Evolutionary conservation across 2,797 vertebrate species (phyloP), one percentile per base, ranked within the genome.

Genomic region (Enteromius trimaculatus): DNA sequence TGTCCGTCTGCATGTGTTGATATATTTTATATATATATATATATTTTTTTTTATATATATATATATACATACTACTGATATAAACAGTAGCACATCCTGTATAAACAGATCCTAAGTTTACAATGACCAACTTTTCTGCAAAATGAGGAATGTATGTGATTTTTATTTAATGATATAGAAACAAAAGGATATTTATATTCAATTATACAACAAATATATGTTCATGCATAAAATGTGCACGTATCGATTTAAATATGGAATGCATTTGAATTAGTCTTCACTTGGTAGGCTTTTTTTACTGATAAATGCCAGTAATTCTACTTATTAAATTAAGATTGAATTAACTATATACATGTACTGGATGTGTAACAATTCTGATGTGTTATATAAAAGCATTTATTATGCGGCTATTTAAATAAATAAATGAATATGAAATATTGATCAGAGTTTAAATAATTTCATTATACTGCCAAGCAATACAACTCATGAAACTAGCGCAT

Each of bases 361-460:
- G n/a, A 19, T 34, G 4, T 72, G n/a, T 26, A 1, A 17, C 7
- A 31, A 58, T 60, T 60, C 1, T 39, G 4, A 58, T 39, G 34
- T 23, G 13, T 58, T 58, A 58, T 26, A 26, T 29, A 42, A 77
- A 77, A 6, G n/a, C 37, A 42, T 34, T 65, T 34, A 34, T 42
- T n/a, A 68, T 11, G 19, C 37, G 26, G 53, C 55, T 44, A 60
- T 8, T 26, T 42, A 77, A 58, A 23, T 9, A n/a, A 37, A 53
- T 51, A 23, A 76, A 75, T 23, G 21, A 2, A 60, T 14, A 42
- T 29, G 37, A 44, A 60, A 42, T 42, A 77, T 42, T 77, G 37
- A 77, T 42, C 19, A 19, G n/a, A 9, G 21, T 23, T 76, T 37
- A 75, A 76, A 76, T 76, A 58, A 76, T 39, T 58, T 58, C 13